These are phyloP conservation scores for Siniperca undulata DNA, from an alignment of 2,797 vertebrate species.

Conservation along the genomic window DNA sequence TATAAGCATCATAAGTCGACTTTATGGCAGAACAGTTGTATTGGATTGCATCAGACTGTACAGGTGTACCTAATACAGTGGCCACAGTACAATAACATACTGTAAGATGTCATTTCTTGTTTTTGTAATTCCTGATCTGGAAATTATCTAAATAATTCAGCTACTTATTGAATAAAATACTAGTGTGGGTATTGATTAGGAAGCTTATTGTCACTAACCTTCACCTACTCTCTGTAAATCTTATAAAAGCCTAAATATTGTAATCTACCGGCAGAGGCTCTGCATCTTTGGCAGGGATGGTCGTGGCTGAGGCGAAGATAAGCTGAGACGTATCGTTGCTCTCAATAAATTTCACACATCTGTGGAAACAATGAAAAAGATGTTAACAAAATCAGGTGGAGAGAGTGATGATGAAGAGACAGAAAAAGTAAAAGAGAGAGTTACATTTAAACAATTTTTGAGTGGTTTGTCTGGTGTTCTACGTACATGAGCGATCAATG, in stretches of 20 bases:
- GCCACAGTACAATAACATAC: background rate
- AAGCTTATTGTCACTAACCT: background rate
- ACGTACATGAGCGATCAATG: background rate
- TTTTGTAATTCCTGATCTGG: background rate
- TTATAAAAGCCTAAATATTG: background rate
- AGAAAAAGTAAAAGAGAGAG: background rate
- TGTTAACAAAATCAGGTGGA: background rate
- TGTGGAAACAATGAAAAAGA: conserved; percentile 65
- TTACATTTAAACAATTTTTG: background rate
- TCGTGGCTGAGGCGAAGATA: conserved; percentile 93
- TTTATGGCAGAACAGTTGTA: background rate
- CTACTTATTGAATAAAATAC: background rate
- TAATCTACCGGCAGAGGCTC: conserved; percentile 90
- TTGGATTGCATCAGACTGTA: background rate
- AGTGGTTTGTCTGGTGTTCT: background rate
- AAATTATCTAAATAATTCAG: background rate
- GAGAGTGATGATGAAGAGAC: background rate
- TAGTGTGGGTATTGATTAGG: too few relatives aligned
- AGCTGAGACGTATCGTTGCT: conserved; percentile 93
- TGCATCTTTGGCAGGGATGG: conserved; percentile 93
- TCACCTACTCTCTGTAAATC: background rate
- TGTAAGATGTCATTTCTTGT: background rate
- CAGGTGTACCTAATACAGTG: background rate
- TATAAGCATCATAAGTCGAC: background rate
- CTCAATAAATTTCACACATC: conserved; percentile 96